phyloP scores from a whole-genome alignment of 2,888 invertebrate genomes.

The Suillia variegata region DNA sequence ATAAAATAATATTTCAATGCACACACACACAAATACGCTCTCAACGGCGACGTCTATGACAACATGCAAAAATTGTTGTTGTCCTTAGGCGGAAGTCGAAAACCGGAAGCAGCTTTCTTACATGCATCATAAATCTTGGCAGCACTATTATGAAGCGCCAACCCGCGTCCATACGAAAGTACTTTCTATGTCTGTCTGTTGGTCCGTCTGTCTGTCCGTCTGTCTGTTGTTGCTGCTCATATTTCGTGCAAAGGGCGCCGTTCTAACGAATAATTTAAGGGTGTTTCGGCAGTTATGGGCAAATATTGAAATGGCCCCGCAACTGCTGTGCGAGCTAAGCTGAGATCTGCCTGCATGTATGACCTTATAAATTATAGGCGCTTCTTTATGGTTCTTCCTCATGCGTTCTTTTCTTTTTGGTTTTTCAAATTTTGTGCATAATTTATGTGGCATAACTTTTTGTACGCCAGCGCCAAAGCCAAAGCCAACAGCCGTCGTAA shows the following conservation, averaged over 20 bases:
- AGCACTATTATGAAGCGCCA: neutral
- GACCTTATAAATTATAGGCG: neutral
- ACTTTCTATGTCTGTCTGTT: no score
- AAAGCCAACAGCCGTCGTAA: no score
- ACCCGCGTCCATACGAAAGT: neutral
- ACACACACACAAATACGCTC: no score
- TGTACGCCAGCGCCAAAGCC: no score
- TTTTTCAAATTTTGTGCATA: neutral
- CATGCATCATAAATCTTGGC: conserved; percentile 3
- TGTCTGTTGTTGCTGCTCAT: no score
- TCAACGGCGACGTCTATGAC: neutral
- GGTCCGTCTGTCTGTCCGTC: no score
- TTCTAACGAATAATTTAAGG: no score
- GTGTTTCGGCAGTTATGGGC: no score
- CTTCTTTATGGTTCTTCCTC: no score
- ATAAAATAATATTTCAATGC: conserved; percentile 24
- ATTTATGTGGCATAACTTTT: neutral
- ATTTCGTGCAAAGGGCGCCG: no score
- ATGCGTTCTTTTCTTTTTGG: no score
- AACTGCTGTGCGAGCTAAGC: no score
- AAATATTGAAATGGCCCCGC: neutral
- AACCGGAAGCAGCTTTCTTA: neutral
- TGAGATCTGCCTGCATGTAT: neutral
- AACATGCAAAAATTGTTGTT: neutral
- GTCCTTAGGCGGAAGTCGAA: neutral